Evolutionary conservation across 2,888 invertebrate genomes (phyloP).

Genomic region (Mantis religiosa): DNA sequence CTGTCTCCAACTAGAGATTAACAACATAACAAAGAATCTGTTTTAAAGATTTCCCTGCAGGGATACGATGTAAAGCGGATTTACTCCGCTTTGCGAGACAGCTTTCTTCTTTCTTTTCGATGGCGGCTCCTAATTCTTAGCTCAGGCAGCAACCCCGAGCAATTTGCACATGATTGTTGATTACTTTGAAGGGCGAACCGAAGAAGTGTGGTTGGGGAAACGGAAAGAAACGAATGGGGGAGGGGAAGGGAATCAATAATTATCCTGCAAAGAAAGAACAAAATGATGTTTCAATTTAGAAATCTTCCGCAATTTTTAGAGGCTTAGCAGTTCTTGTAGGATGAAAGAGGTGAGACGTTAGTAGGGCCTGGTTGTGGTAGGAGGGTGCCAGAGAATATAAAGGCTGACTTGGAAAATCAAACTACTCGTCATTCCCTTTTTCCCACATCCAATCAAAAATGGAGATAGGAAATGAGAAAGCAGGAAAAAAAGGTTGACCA

Average conservation of each 20-base stretch:
- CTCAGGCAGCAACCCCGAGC: neutral
- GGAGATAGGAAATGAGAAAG: neutral
- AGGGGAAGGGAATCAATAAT: constrained; percentile 16
- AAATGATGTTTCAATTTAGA: constrained; percentile 25
- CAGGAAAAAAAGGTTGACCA: neutral
- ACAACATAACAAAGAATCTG: neutral
- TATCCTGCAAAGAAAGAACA: constrained; percentile 19
- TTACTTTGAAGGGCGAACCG: neutral
- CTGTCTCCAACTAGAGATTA: neutral
- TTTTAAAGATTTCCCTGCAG: neutral
- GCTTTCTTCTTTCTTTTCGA: neutral
- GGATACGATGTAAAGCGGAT: neutral
- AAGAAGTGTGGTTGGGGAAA: neutral
- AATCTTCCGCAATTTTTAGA: constrained; percentile 23
- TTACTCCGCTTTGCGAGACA: neutral
- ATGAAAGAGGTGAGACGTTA: neutral
- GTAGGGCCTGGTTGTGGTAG: neutral
- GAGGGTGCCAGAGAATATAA: neutral
- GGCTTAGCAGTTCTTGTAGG: constrained; percentile 2
- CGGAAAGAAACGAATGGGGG: neutral
- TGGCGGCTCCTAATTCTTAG: neutral
- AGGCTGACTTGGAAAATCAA: neutral
- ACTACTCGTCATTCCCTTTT: neutral
- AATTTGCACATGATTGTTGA: neutral
- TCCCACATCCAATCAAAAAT: neutral